A percentile compares a stretch with the other conserved stretches of the same genome.
phyloP scores from a whole-genome alignment of 2,797 vertebrate genomes.

The Sebastes steindachneri region DNA sequence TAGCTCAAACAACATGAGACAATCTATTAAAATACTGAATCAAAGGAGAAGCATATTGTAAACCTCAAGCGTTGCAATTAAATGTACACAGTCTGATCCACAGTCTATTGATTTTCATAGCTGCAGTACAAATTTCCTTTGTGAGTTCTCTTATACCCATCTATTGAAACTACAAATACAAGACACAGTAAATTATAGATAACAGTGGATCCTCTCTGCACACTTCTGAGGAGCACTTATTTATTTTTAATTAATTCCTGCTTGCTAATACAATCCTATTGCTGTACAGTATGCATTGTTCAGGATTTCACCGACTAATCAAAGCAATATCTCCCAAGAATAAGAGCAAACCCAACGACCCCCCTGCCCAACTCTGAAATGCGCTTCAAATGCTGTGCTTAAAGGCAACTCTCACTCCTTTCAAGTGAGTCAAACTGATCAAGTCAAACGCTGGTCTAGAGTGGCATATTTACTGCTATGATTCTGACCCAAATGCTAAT shows the following conservation, averaged over 20 bases:
- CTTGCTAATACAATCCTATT: conserved; percentile 48
- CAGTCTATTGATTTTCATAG: conserved; percentile 61
- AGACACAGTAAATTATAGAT: conserved; percentile 57
- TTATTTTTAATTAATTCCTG: conserved; percentile 56
- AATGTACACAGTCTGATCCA: conserved; percentile 58
- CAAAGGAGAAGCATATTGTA: conserved; percentile 32
- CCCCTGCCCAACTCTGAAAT: conserved; percentile 22
- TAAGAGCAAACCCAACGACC: conserved; percentile 35
- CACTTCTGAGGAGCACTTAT: conserved; percentile 38
- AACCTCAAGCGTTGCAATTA: conserved; percentile 62
- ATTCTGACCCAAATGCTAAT: conserved; percentile 77
- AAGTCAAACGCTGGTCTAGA: conserved; percentile 41
- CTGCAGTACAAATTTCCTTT: conserved; percentile 57
- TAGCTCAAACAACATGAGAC: conserved; percentile 32
- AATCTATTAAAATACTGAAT: conserved; percentile 50
- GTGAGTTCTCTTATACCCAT: conserved; percentile 48
- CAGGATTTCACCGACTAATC: conserved; percentile 37
- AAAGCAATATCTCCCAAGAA: conserved; percentile 44
- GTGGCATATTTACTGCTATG: conserved; percentile 57
- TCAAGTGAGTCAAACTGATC: conserved; percentile 63
- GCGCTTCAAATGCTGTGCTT: conserved; percentile 42
- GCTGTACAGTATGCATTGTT: background rate
- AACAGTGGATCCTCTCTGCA: conserved; percentile 43
- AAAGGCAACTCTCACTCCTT: conserved; percentile 40
- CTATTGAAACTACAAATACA: conserved; percentile 58